Conservation (phyloP, 2,797 vertebrate species). For the Harpagifer antarcticus region DNA sequence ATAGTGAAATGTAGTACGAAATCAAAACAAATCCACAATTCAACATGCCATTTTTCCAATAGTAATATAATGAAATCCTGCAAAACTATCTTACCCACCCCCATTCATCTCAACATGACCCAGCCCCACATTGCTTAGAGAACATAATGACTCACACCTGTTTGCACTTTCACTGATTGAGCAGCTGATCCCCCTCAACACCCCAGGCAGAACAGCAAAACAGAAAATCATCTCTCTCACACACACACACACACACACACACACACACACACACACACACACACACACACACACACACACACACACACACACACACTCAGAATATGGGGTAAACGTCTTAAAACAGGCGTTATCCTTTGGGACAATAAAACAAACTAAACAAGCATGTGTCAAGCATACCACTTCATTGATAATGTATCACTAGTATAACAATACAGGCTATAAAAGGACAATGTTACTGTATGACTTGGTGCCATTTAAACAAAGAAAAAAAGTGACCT, state of each 20-base stretch:
- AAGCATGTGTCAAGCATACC: neutral
- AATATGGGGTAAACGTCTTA: neutral
- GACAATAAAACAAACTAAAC: neutral
- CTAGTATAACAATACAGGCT: too few species aligned
- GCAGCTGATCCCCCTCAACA: neutral
- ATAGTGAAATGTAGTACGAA: neutral
- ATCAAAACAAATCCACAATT: neutral
- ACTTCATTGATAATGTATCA: neutral
- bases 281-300: too few species aligned
- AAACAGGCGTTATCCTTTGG: neutral
- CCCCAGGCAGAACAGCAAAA: neutral
- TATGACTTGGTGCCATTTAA: too few species aligned
- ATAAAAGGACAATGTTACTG: too few species aligned
- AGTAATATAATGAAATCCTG: neutral
- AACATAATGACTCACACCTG: neutral
- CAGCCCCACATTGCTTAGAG: neutral
- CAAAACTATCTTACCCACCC: neutral
- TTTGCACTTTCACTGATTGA: neutral
- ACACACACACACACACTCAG: neutral
- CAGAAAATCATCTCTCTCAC: neutral
- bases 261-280: too few species aligned
- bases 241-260: too few species aligned
- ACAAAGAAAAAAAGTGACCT: too few species aligned
- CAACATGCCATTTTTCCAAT: neutral
- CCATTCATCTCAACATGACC: neutral